Evolutionary conservation across 2,797 vertebrate genomes (phyloP).

Genomic region (Hyperoplus lanceolatus): DNA sequence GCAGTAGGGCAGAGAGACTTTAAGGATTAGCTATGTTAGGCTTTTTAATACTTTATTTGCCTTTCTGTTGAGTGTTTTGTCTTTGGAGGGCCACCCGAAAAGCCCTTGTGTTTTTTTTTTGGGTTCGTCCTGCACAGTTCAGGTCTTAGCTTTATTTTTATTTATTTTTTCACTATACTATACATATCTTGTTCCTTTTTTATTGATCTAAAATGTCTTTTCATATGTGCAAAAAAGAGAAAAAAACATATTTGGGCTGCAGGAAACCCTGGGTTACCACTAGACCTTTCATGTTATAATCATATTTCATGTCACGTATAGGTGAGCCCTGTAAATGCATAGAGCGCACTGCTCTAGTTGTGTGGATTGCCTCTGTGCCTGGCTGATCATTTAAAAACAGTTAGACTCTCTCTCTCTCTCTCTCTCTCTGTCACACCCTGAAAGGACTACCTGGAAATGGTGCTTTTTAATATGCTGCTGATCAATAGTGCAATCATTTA

Average conservation of each 20-base stretch:
- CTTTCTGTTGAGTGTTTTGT: too few relatives aligned
- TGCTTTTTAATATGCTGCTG: background rate
- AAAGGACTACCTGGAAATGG: background rate
- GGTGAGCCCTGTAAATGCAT: background rate
- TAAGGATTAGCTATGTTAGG: background rate
- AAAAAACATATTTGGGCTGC: background rate
- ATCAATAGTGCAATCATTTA: background rate
- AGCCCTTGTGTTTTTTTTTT: too few relatives aligned
- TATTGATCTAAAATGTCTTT: too few relatives aligned
- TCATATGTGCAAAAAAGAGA: too few relatives aligned
- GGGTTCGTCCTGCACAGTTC: too few relatives aligned
- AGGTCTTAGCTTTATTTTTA: too few relatives aligned
- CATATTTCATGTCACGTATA: slow-evolving; percentile 12
- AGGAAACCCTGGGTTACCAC: background rate
- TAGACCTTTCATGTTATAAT: slow-evolving; percentile 3
- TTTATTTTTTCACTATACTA: too few relatives aligned
- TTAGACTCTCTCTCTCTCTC: background rate
- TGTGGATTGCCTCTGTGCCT: background rate
- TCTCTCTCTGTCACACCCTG: background rate
- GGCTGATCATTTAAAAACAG: background rate
- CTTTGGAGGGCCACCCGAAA: too few relatives aligned
- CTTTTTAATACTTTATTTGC: too few relatives aligned
- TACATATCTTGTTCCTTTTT: too few relatives aligned
- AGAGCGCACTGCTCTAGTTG: background rate
- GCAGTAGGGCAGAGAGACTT: slow-evolving; percentile 16